Evolutionary conservation across 2,797 vertebrate genomes (phyloP), one percentile per base, ranked within the genome.

Genomic region (Poeciliopsis presidionis): DNA sequence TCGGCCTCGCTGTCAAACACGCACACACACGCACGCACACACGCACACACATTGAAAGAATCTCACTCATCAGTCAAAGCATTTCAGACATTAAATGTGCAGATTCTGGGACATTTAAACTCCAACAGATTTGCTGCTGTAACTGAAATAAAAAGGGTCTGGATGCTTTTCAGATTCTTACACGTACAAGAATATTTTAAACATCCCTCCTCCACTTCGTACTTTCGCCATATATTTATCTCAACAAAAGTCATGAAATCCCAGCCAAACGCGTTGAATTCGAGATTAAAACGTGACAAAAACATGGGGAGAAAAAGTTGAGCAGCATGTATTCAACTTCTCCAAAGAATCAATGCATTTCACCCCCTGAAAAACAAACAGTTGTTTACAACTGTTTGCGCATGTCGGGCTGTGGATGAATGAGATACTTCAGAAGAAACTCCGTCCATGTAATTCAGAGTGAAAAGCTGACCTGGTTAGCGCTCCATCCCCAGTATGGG

Each of bases 1-100:
- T 28, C 65, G 20, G 6, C 74, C 65, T 80, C 74, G 5, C 70
- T 69, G 41, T 82, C 80, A 75, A 47, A 74, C 45, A 74, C 65
- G 77, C 71, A 59, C 4, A 6, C 5, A 7, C 39, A 1, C 39
- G 7, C 6, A 39, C 39, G 1, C 39, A 39, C 39, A 7, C 39
- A 39, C 39, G 7, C 39, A 1, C 39, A 76, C 61, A 81, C 72
- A 57, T 8, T 0, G 11, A 45, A 14, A 70, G 75, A 51, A 25
- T 39, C 81, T 74, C 76, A 73, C 79, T 65, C 76, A 84, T 89
- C 89, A 73, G 45, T 46, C 45, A 14, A 46, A 46, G 3, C 45
- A 0, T 18, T 63, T 36, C 61, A 9, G 59, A 14, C 59, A 33
- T 13, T 18, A 63, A 3, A 22, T 63, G 61, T 63, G 20, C 16